Evolutionary conservation across 2,797 vertebrate genomes (phyloP), one percentile per base, ranked within the genome.

Genomic region (Dendrocincla fuliginosa): DNA sequence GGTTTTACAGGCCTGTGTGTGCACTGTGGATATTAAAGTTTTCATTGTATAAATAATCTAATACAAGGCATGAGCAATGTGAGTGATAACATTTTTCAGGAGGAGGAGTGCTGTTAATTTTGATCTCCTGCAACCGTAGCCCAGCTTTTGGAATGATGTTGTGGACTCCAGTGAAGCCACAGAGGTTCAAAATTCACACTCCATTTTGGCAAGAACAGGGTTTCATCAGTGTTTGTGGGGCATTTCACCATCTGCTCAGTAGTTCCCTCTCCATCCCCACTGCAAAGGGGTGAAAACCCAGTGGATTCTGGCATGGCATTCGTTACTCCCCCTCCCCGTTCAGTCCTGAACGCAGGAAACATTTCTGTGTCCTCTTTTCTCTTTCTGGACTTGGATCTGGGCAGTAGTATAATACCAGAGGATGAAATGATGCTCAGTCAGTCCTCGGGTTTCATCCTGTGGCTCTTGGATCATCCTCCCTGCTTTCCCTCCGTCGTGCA

Each of bases 401-500:
- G 59, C 87, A 89, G 78, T 53, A 87, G 91, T 52, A 5, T 37
- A 68, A 75, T 59, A 88, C 64, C 63, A 67, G 92, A 64, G 59
- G 84, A 86, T 75, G 73, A 80, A 89, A 68, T 1, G 55, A 67
- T 84, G 92, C 50, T 89, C 63, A 41, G 19, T 18, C 81, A 59
- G 41, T 57, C 86, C 64, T 82, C 83, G 49, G 32, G 28, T 61
- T 69, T 74, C 63, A 35, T 46, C 4, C 42, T 64, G 92, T 7
- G 77, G 82, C 91, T 61, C 4, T 22, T 39, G 92, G 80, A 95
- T 83, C 69, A 50, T 85, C 84, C 82, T 69, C 49, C 69, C 94
- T 92, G 95, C 74, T 91, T 97, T 85, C 96, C 90, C 44, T 90
- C 97, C 92, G 88, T 73, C 79, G 79, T 96, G 96, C 44, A 57